Evolutionary conservation across 1,140 invertebrate genomes (phyloP).

Genomic region (Cherax destructor): DNA sequence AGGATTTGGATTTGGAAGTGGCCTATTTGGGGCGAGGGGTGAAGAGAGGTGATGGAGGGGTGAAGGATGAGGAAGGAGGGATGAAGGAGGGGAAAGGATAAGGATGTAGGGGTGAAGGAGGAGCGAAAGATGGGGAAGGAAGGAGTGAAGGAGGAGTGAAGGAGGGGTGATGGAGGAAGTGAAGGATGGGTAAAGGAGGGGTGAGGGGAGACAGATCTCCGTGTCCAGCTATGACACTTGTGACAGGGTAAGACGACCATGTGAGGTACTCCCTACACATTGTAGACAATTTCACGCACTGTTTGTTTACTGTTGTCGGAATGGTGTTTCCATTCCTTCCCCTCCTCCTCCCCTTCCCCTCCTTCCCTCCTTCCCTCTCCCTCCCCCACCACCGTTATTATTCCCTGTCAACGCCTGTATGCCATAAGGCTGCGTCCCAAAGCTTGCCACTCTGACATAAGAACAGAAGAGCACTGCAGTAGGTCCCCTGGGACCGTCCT

Average conservation of each 20-base stretch:
- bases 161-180: neutral
- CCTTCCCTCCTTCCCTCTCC: too few species aligned
- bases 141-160: neutral
- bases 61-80: neutral
- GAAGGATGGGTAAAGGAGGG: neutral
- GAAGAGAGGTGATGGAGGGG: neutral
- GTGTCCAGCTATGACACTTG: conserved; percentile 43
- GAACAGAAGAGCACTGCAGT: too few species aligned
- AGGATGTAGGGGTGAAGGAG: neutral
- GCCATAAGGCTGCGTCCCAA: too few species aligned
- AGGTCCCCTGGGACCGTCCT: too few species aligned
- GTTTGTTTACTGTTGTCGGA: neutral
- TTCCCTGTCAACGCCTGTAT: too few species aligned
- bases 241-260: conserved; percentile 47
- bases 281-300: conserved; percentile 55
- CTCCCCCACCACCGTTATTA: neutral
- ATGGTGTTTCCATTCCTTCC: neutral
- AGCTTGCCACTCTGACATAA: too few species aligned
- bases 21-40: neutral
- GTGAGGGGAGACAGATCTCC: neutral
- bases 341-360: neutral
- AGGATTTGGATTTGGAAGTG: too few species aligned
- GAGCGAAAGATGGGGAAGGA: too few species aligned
- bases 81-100: neutral
- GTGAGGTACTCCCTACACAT: conserved; percentile 34